Base-by-base conservation (phyloP, 2,797 vertebrate species). In the Gila robusta region DNA sequence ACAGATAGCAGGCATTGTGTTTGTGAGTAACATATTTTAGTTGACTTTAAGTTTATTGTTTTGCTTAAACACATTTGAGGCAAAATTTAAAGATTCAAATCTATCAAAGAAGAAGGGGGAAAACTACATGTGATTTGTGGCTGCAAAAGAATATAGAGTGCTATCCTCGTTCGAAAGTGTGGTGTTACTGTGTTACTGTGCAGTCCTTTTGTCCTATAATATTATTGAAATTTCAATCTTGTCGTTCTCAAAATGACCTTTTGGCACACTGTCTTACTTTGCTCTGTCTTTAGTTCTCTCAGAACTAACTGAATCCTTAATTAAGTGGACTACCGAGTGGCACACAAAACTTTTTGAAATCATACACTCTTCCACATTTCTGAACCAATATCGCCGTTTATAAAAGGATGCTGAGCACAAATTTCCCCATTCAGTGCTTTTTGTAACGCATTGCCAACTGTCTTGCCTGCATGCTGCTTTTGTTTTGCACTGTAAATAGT, bases 391-490 rank as follows among this genome's bases (percentile, higher is more conserved):
- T 66, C 78, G 41, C 35, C 81, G 77, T 87, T 76, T 76, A 4
- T 84, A 4, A 49, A 49, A 69, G 89, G 90, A 89, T 79, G 28
- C 89, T 91, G 89, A 91, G 91, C 92, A 92, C 91, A 93, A 91
- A 84, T 87, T 74, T 72, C 76, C 59, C 52, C 72, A 52, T 79
- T 62, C 80, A 70, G 28, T 88, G 79, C 88, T 86, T 93, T 94
- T 91, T 92, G 91, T 93, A 92, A 93, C 91, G 91, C 89, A 92
- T 86, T 80, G 88, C 82, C 73, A 87, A 59, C 90, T 87, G 93
- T 95, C 91, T 93, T 91, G 92, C 91, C 91, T 95, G 96, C 95
- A 96, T 96, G 95, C 95, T 94, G 93, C 93, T 94, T 94, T 89
- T 78, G 69, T 93, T 93, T 89, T 85, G 90, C 89, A 91, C 91